These are phyloP conservation scores for Streptopelia turtur DNA, from an alignment of 2,797 vertebrate species.

Conservation along the genomic window DNA sequence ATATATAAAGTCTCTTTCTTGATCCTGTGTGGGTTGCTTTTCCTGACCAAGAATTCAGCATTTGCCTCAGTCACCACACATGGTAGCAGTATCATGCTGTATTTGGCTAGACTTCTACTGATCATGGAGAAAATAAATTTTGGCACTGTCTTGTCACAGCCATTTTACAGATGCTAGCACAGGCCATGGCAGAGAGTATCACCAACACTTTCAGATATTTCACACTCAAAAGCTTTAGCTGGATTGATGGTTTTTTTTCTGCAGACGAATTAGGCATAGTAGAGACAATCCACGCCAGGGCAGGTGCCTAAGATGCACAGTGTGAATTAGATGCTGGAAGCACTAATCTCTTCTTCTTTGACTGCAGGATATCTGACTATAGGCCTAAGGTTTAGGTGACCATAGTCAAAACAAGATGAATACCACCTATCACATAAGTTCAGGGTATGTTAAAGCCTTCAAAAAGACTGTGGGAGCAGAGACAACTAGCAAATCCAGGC, in stretches of 20 bases:
- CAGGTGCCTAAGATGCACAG: background rate
- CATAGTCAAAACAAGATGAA: background rate
- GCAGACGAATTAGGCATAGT: background rate
- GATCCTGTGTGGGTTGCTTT: slow-evolving; percentile 52
- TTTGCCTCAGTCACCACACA: background rate
- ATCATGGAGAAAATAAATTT: slow-evolving; percentile 1
- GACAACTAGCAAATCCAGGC: background rate
- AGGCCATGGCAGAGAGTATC: background rate
- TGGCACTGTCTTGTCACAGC: background rate
- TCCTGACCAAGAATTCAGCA: slow-evolving; percentile 51
- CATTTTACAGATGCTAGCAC: background rate
- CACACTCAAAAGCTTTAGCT: background rate
- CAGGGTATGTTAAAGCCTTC: background rate
- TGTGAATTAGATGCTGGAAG: background rate
- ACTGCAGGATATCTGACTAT: background rate
- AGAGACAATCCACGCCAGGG: background rate
- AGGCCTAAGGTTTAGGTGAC: background rate
- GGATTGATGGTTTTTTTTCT: background rate
- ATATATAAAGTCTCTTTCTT: slow-evolving; percentile 33
- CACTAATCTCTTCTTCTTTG: background rate
- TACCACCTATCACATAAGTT: background rate
- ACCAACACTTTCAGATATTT: background rate
- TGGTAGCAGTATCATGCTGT: background rate
- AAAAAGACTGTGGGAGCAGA: background rate
- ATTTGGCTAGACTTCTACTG: slow-evolving; percentile 1